These are phyloP conservation scores for Actenoides lindsayi DNA, from an alignment of 2,113 vertebrate species.

Conservation along the genomic window DNA sequence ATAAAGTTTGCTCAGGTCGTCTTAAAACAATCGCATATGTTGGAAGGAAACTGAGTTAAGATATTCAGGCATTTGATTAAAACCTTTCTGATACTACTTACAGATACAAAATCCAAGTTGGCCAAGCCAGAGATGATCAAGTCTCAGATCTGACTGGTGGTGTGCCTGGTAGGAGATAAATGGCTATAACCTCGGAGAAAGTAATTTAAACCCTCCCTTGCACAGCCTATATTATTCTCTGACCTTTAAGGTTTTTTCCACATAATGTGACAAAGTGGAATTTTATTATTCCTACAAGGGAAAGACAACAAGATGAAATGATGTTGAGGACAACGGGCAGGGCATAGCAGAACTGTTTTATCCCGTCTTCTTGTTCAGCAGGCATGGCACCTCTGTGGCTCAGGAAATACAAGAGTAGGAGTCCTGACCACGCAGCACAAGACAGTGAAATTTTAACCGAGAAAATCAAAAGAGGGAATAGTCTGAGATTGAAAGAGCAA, in stretches of 20 bases:
- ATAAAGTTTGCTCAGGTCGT: background rate
- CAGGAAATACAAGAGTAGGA: background rate
- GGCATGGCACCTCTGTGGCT: background rate
- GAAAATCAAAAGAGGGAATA: background rate
- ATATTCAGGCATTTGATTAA: background rate
- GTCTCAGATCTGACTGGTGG: too few relatives aligned
- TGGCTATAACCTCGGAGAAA: background rate
- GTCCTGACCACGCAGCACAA: background rate
- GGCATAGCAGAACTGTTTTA: background rate
- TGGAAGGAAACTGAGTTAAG: background rate
- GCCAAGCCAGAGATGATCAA: background rate
- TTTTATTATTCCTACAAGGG: background rate
- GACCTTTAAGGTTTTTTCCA: background rate
- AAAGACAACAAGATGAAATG: background rate
- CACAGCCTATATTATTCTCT: background rate
- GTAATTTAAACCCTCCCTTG: background rate
- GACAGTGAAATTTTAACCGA: background rate
- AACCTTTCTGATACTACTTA: background rate
- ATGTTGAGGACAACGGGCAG: background rate
- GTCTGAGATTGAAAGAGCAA: background rate
- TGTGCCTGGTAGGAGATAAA: background rate
- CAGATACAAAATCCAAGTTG: background rate
- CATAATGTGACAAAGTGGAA: background rate
- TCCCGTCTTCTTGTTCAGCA: background rate
- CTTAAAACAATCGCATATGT: background rate